Base-by-base conservation (phyloP, 2,797 vertebrate genomes). In the Acrossocheilus fasciatus region DNA sequence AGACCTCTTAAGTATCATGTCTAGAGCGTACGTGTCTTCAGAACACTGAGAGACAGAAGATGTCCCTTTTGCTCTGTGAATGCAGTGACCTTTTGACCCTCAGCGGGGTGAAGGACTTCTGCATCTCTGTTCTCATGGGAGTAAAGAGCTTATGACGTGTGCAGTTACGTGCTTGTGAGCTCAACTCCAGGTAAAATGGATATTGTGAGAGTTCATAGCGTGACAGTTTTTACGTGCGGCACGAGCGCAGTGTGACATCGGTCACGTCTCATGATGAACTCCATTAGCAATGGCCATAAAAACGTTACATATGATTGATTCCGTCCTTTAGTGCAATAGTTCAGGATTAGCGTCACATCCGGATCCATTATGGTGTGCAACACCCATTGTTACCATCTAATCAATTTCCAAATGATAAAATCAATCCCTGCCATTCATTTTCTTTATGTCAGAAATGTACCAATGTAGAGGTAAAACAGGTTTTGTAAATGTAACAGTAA, bases 41-140 rank as follows among this genome's bases (percentile, higher is more conserved):
- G 45, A 54, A 23, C 17, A 26, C 30, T 45, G 75, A 64, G 43
- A 68, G 47, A n/a, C 10, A 34, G 72, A 75, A 34, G 36, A 72
- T 91, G 79, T 89, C 93, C 86, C 85, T 84, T 86, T 92, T 93
- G 36, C 88, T 94, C 94, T 95, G 95, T 95, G 95, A 96, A 96
- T 92, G 85, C 88, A 79, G 88, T 69, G 95, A 94, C 94, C 93
- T 93, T 88, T 87, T 70, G 93, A 95, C 94, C 93, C 90, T 89
- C 91, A 91, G 43, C 73, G 87, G 93, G 90, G 91, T 93, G 86
- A 93, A 92, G 89, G 92, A 83, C 80, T 89, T 91, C 72, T 74
- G 79, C 39, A 88, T 91, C 89, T 91, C 75, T 79, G 73, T 47
- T 88, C 91, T 93, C 90, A 92, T 94, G 93, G 93, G 93, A 95